Base-by-base conservation (phyloP, 2,888 invertebrate species). In the Quadroppia sp. region DNA sequence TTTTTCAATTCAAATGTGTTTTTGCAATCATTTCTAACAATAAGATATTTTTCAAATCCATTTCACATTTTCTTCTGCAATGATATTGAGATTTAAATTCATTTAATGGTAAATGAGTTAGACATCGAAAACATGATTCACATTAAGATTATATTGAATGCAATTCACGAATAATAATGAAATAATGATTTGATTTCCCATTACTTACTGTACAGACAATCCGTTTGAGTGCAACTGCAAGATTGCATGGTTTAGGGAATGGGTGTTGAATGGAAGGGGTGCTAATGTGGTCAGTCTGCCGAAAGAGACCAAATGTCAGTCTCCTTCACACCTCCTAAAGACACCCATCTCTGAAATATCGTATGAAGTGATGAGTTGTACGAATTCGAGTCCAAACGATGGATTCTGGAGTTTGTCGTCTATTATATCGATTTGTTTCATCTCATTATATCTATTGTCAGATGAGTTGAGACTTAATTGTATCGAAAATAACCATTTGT, bases 211-310 rank as follows among this genome's bases (percentile, higher is more conserved):
- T 77, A 0, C 83, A 94, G 94, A 92, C 84, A 94, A 94, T 83
- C 93, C 92, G 15, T 83, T 94, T 79, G 85, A 89, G 76, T 94
- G 94, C 82, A 90, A 91, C 80, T 94, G 94, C 81, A 91, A 92
- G 79, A 84, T 94, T 78, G 88, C 88, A 71, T 94, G 94, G 94
- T 92, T 93, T 83, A 88, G 90, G 75, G 88, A 88, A 72, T 90
- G 77, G 77, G 73, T 78, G 17, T 40, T 1, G 1, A 73, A 73
- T 42, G 71, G 53, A n/a, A 73, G 76, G 67, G 76, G 77, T 3
- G 61, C 71, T 9, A 20, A 42, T 20, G 69, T 77, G 3, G 73
- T 77, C 40, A 75, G 28, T 13, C 42, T 75, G 59, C 64, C 77
- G 1, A 59, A 71, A 40, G 75, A 77, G 28, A 77, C 76, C 2